A percentile compares a stretch with the other conserved stretches of the same genome.
These are phyloP conservation scores for Icerya purchasi DNA, from an alignment of 2,888 invertebrate species.

Conservation along the genomic window DNA sequence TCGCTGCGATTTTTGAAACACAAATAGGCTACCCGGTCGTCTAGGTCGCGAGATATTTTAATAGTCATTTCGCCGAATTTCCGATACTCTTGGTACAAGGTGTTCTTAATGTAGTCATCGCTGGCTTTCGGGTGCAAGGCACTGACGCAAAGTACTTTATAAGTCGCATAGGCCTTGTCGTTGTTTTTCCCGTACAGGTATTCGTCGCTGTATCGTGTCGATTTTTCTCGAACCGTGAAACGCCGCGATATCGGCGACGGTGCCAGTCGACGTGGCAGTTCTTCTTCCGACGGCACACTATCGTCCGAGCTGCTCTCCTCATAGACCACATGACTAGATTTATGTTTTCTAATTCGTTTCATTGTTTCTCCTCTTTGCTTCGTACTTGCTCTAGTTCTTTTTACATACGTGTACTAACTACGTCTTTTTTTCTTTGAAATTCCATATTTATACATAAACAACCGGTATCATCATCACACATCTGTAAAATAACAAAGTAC, in stretches of 20 bases:
- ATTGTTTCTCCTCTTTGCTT: too few species aligned
- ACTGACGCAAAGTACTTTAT: conserved; percentile 87
- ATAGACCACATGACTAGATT: neutral
- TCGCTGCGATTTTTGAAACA: conserved; percentile 87
- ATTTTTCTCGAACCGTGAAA: neutral
- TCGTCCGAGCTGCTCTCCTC: neutral
- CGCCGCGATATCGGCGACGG: neutral
- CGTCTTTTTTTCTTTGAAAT: too few species aligned
- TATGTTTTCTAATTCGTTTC: neutral
- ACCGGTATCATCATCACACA: too few species aligned
- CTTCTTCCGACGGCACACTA: neutral
- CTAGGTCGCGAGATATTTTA: conserved; percentile 70
- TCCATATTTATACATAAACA: too few species aligned
- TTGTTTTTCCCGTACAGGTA: conserved; percentile 36
- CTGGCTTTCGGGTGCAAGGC: conserved; percentile 82
- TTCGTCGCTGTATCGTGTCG: conserved; percentile 34
- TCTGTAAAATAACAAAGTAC: too few species aligned
- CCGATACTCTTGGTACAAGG: conserved; percentile 77
- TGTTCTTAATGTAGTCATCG: conserved; percentile 80
- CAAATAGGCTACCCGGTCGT: conserved; percentile 89
- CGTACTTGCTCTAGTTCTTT: too few species aligned
- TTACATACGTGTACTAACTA: too few species aligned
- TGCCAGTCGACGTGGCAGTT: neutral
- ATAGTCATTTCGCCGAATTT: conserved; percentile 89
- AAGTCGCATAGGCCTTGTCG: conserved; percentile 32